Percentiles rank a stretch among this genome's conserved stretches.
phyloP scores from a whole-genome alignment of 1,140 invertebrate genomes.

The Orius insidiosus region DNA sequence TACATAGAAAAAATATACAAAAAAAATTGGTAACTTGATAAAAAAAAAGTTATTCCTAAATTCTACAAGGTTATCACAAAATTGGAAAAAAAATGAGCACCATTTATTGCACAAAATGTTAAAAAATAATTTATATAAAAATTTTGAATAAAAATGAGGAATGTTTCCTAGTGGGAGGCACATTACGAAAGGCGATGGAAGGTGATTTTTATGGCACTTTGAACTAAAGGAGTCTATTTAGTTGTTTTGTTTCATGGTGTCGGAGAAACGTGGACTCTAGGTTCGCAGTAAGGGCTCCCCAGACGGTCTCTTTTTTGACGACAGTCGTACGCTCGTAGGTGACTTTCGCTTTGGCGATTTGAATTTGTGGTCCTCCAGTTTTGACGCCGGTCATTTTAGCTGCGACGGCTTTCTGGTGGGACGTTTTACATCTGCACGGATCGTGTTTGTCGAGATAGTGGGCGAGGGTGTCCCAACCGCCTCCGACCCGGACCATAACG shows the following conservation, averaged over 20 bases:
- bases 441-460: slow-evolving; percentile 95
- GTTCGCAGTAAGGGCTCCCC: slow-evolving; percentile 10
- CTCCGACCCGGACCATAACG: slow-evolving; percentile 94
- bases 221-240: too few species aligned
- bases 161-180: too few species aligned
- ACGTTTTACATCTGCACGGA: slow-evolving; percentile 76
- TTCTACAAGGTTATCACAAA: too few species aligned
- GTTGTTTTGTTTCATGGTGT: slow-evolving; percentile 8
- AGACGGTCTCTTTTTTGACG: slow-evolving; percentile 9
- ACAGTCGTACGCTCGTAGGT: slow-evolving; percentile 50
- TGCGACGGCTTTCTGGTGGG: slow-evolving; percentile 35
- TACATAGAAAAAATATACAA: too few species aligned
- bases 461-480: slow-evolving; percentile 90
- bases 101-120: too few species aligned
- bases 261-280: slow-evolving; percentile 3
- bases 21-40: too few species aligned
- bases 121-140: too few species aligned
- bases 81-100: too few species aligned
- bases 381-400: slow-evolving; percentile 33
- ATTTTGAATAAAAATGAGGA: too few species aligned
- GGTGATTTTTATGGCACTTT: too few species aligned
- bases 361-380: slow-evolving; percentile 40
- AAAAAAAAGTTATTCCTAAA: too few species aligned
- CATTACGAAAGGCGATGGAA: too few species aligned
- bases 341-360: slow-evolving; percentile 60